A percentile compares a stretch with the other conserved stretches of the same genome.
These are phyloP conservation scores for Lasioglossum morio DNA, from an alignment of 2,888 invertebrate genomes.

Conservation along the genomic window DNA sequence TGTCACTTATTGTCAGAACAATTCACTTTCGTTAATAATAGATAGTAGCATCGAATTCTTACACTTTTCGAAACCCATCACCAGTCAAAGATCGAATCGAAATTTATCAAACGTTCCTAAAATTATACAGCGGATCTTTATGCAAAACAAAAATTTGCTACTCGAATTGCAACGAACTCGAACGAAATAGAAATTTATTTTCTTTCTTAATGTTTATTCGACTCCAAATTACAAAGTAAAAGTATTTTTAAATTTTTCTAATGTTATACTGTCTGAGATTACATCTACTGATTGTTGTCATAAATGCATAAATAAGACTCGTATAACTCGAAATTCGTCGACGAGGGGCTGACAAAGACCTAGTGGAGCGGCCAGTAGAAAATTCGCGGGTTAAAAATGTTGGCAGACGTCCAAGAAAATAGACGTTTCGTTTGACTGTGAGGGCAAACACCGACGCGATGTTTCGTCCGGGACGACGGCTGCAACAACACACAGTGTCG, in stretches of 20 bases:
- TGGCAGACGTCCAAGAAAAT: neutral
- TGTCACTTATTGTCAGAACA: neutral
- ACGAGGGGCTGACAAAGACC: neutral
- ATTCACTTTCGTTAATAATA: neutral
- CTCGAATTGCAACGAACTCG: too few species aligned
- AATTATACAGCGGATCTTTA: neutral
- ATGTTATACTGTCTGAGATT: too few species aligned
- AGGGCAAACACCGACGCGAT: neutral
- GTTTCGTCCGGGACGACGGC: neutral
- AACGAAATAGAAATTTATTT: too few species aligned
- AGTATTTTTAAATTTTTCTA: too few species aligned
- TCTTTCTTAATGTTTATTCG: too few species aligned
- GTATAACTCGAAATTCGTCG: neutral
- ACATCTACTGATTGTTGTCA: too few species aligned
- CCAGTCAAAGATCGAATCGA: neutral
- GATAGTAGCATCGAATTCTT: neutral
- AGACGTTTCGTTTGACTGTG: neutral
- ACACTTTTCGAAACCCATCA: too few species aligned
- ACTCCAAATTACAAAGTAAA: too few species aligned
- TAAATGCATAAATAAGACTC: too few species aligned
- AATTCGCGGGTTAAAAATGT: neutral
- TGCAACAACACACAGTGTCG: constrained; percentile 8
- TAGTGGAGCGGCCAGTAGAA: neutral
- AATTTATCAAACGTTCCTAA: neutral
- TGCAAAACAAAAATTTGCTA: too few species aligned